phyloP scores from a whole-genome alignment of 2,113 vertebrate genomes.

The Dromas ardeola region DNA sequence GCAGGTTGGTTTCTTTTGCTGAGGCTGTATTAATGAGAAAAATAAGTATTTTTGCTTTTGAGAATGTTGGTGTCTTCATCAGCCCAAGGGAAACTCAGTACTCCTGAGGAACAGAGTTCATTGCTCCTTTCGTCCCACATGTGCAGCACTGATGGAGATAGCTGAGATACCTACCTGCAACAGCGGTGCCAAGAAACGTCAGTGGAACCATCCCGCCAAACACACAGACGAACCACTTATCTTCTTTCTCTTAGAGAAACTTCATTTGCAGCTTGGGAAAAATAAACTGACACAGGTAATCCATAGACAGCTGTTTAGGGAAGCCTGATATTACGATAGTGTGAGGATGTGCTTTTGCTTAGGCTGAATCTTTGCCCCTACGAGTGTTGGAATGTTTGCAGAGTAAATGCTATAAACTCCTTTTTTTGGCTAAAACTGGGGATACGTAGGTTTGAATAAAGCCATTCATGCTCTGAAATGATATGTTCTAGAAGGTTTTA shows the following conservation, averaged over 20 bases:
- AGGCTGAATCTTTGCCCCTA: neutral
- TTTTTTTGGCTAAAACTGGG: neutral
- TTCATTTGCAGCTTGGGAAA: neutral
- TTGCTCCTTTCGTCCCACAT: neutral
- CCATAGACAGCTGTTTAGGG: neutral
- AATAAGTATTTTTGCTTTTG: neutral
- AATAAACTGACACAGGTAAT: neutral
- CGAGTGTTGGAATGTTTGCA: neutral
- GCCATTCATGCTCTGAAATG: neutral
- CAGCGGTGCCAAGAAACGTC: rapidly evolving
- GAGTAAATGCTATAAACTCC: neutral
- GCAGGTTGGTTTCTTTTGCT: neutral
- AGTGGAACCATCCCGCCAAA: neutral
- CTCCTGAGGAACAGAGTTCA: neutral
- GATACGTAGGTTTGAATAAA: neutral
- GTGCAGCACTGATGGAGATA: neutral
- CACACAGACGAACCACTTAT: neutral
- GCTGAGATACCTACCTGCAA: neutral
- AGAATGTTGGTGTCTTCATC: neutral
- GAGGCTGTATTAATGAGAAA: neutral
- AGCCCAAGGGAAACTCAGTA: neutral
- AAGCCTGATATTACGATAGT: neutral
- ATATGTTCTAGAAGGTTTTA: neutral
- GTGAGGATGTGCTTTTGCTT: neutral
- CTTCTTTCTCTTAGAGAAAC: neutral